Evolutionary conservation across 2,888 invertebrate species (phyloP).

Genomic region (Scaeva pyrastri): DNA sequence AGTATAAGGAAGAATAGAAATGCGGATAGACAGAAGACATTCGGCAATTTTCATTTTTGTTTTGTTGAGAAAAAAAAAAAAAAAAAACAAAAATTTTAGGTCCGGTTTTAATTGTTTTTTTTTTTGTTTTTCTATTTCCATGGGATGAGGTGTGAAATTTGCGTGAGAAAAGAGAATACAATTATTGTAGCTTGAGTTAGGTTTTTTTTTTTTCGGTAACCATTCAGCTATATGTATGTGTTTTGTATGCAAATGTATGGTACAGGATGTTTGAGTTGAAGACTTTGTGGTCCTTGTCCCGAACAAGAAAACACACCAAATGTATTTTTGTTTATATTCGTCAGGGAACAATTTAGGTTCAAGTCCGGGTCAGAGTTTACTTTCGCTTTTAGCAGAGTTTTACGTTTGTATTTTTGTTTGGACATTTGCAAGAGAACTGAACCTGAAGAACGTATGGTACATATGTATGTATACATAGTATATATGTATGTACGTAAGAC

Average conservation of each 20-base stretch:
- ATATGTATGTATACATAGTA: too few relatives aligned
- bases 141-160: constrained; percentile 43
- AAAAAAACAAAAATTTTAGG: neutral
- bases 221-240: neutral
- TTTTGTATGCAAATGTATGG: neutral
- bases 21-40: neutral
- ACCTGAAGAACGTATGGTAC: neutral
- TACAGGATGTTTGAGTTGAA: constrained; percentile 60
- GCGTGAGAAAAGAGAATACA: constrained; percentile 24
- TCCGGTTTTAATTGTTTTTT: neutral
- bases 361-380: constrained; percentile 36
- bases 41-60: neutral
- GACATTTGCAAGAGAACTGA: constrained; percentile 4
- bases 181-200: constrained; percentile 25
- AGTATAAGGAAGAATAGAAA: neutral
- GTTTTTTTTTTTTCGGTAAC: too few relatives aligned
- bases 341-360: constrained; percentile 36
- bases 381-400: constrained; percentile 48
- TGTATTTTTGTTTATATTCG: constrained; percentile 12
- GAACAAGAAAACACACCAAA: neutral
- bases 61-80: too few relatives aligned
- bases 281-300: constrained; percentile 42
- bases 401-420: constrained; percentile 17
- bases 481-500: too few relatives aligned
- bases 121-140: too few relatives aligned